Base-by-base conservation (phyloP, 2,888 invertebrate species). In the Nomada ruficornis region DNA sequence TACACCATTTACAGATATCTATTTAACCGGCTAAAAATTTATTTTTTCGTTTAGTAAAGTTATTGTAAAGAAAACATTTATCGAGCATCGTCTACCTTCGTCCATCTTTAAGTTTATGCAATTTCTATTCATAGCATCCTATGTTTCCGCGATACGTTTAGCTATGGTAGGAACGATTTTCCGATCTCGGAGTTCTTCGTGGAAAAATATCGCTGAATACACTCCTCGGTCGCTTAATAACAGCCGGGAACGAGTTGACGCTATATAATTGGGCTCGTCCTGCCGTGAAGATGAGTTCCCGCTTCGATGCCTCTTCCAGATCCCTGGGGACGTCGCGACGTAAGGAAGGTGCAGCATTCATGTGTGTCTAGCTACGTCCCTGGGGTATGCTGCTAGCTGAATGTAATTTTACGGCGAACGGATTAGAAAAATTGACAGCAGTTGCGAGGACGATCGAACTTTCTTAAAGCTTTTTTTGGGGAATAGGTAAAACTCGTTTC, bases 361-460 rank as follows among this genome's bases (percentile, higher is more conserved):
- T 57, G 29, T 18, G 57, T 57, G 72, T 52, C 57, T 42, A 36
- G 36, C 4, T 11, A 26, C 15, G 20, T 42, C 23, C 54, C 42
- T n/a, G 2, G 29, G 69, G 69, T 50, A 29, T 18, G 11, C 50
- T 62, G 29, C 42, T 13, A 52, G 65, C 77, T 79, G 81, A 86
- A 86, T 83, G 84, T 84, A 88, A 88, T 90, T 90, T 90, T 87
- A 84, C 86, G 89, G 84, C 86, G 85, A 87, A 86, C 85, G 85
- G 84, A 77, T 87, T 83, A 87, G 86, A 90, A 88, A 90, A 88
- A 90, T 88, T 88, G 86, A 76, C 87, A 82, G 29, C 18, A 67
- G 42, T 44, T 26, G 7, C 47, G 11, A 20, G 13, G 50, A 4
- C 50, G 29, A 76, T 72, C 54, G 44, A 55, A 20, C 59, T 73